Evolutionary conservation across 2,888 invertebrate species (phyloP), one percentile per base, ranked within the genome.

Genomic region (Drosophila pseudotalamancana): DNA sequence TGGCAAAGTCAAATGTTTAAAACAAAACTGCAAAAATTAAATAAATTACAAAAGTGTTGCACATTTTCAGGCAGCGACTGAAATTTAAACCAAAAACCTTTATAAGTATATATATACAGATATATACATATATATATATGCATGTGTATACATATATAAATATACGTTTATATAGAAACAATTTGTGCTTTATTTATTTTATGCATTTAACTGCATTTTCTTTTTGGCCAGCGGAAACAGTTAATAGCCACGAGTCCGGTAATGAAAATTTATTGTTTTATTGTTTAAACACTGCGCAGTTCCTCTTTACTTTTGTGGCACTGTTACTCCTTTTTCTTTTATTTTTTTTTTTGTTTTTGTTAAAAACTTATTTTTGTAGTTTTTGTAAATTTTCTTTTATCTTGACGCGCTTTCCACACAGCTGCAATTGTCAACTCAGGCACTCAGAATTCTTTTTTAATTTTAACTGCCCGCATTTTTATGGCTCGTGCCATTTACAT

Each of bases 191-290:
- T 49, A 37, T 37, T 48, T 72, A 72, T 87, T 48, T 49, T 35
- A 59, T 45, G 40, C 35, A 49, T 55, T 71, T 55, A 69, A 49
- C 66, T 56, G 69, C 64, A 77, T 81, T 81, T 85, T 77, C 74
- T 63, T 84, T 32, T 34, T 48, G 59, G 61, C 56, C 43, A 55
- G 32, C 77, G 88, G 88, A 81, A 81, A 79, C 79, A 49, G 72
- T 76, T 81, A 81, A 81, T 86, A 81, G 81, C 84, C 63, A 70
- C 63, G 64, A 62, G 80, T 87, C 88, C 88, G 87, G 88, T 81
- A 81, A 88, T 81, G 80, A 86, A 81, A 88, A 81, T 88, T 88
- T 81, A 81, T 88, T 82, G 87, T 88, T 86, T 80, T 80, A 80
- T 87, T 88, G 80, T 79, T 81, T 81, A 86, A 88, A 65, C 68